Evolutionary conservation across 2,113 vertebrate species (phyloP).

Genomic region (Anarrhichthys ocellatus): DNA sequence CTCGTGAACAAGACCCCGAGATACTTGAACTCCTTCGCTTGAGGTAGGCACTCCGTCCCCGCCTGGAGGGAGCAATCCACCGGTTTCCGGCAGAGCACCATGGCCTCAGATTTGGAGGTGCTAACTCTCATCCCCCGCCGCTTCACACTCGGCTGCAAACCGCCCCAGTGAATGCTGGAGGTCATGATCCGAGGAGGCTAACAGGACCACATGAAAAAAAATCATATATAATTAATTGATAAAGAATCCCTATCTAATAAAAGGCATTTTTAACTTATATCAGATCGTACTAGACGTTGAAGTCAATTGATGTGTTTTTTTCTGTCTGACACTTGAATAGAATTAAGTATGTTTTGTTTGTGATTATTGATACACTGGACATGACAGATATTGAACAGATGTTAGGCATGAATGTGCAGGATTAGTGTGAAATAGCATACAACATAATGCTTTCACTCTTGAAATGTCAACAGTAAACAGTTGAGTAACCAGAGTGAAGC

Average conservation of each 20-base stretch:
- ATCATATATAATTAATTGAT: neutral
- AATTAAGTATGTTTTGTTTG: neutral
- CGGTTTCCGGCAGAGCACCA: too few species aligned
- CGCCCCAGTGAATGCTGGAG: too few species aligned
- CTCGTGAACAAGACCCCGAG: too few species aligned
- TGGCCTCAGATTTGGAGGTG: too few species aligned
- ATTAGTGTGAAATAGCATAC: neutral
- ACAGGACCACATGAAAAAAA: too few species aligned
- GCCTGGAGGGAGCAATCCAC: too few species aligned
- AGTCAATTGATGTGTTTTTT: neutral
- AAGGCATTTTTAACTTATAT: neutral
- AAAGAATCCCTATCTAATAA: neutral
- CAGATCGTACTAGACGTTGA: neutral
- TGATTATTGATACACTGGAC: neutral
- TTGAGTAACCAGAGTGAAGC: neutral
- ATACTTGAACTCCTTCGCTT: too few species aligned
- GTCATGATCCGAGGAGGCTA: too few species aligned
- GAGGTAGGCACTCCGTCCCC: too few species aligned
- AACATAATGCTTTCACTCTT: slow-evolving; percentile 24
- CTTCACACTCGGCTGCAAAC: too few species aligned
- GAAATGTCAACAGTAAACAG: slow-evolving; percentile 39
- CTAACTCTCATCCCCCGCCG: too few species aligned
- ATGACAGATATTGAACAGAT: neutral
- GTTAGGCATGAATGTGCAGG: neutral
- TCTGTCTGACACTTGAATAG: neutral